These are phyloP conservation scores for Andrena minutula DNA, from an alignment of 2,888 invertebrate genomes.

Conservation along the genomic window DNA sequence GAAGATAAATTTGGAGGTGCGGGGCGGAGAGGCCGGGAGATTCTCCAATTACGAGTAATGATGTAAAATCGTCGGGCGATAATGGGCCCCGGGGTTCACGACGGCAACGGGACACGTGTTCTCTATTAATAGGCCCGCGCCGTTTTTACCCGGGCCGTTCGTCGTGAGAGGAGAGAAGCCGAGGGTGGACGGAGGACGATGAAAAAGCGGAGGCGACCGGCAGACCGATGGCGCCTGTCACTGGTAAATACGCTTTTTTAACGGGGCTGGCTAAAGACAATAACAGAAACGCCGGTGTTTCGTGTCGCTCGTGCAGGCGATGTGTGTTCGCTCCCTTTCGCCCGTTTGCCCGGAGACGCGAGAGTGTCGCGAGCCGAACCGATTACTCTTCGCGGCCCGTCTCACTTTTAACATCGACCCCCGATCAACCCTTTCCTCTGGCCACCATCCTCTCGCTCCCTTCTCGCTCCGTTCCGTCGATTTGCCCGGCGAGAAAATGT, in stretches of 20 bases:
- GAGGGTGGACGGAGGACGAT: conserved; percentile 24
- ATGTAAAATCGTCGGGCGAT: conserved; percentile 80
- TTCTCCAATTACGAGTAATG: conserved; percentile 79
- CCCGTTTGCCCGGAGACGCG: conserved; percentile 46
- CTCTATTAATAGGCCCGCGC: conserved; percentile 77
- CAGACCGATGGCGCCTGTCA: conserved; percentile 73
- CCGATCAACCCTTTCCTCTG: conserved; percentile 10
- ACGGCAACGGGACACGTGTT: conserved; percentile 74
- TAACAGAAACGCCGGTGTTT: conserved; percentile 66
- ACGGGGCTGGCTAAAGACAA: conserved; percentile 70
- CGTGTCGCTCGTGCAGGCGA: conserved; percentile 1
- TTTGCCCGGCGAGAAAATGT: conserved; percentile 28
- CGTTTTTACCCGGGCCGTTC: conserved; percentile 70
- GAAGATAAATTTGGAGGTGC: conserved; percentile 45
- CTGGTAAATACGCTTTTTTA: conserved; percentile 74
- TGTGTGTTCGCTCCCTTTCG: neutral
- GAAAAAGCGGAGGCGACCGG: conserved; percentile 56
- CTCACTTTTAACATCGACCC: conserved; percentile 60
- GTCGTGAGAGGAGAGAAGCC: conserved; percentile 25
- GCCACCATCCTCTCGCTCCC: neutral
- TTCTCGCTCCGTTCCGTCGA: conserved; percentile 20
- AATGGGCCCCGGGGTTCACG: conserved; percentile 70
- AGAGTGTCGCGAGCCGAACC: neutral
- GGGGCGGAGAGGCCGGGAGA: conserved; percentile 9
- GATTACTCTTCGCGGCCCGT: conserved; percentile 61